Evolutionary conservation across 1,140 invertebrate species (phyloP), one percentile per base, ranked within the genome.

Genomic region (Hydropsyche tenuis): DNA sequence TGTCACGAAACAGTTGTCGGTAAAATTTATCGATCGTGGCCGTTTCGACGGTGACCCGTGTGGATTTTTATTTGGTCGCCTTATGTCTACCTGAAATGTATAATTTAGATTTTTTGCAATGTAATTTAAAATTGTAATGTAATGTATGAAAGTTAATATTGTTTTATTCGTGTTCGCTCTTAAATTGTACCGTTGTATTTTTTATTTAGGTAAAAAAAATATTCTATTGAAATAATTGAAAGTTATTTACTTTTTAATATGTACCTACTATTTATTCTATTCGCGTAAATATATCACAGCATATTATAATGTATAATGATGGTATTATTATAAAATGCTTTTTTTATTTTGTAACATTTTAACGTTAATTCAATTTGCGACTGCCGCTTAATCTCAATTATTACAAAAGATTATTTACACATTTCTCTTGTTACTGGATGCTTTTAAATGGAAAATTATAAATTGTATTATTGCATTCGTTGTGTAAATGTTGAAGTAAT

Each of bases 1-100:
- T 60, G 30, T 37, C 30, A 37, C 3, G 9, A 9, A 37, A 37
- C 30, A 37, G 30, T 9, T 37, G 30, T 37, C 9, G 30, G 30
- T 37, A 9, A 9, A 37, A 37, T 3, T 60, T 25, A 14, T 25
- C 23, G 56, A 60, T 60, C n/a, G 56, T 25, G 25, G 11, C 23
- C 23, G 56, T 60, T 60, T 60, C 23, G 20, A 25, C 25, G 14
- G 56, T 25, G 9, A 7, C 18, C 12, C 23, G 23, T 60, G 56
- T 11, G 25, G 20, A 25, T 25, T 60, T 60, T 60, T 60, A 23
- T 25, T 60, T 60, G 56, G 56, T 60, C 56, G 56, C 56, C 56
- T 60, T 60, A 60, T 60, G 56, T 60, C 23, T 60, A 60, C 56
- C 56, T 60, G 56, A 60, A 60, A 25, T 27, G 56, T 60, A 25